Percentiles rank a stretch among this genome's conserved stretches.
phyloP scores from a whole-genome alignment of 2,888 invertebrate species.

The Dicranocentrus wangi region DNA sequence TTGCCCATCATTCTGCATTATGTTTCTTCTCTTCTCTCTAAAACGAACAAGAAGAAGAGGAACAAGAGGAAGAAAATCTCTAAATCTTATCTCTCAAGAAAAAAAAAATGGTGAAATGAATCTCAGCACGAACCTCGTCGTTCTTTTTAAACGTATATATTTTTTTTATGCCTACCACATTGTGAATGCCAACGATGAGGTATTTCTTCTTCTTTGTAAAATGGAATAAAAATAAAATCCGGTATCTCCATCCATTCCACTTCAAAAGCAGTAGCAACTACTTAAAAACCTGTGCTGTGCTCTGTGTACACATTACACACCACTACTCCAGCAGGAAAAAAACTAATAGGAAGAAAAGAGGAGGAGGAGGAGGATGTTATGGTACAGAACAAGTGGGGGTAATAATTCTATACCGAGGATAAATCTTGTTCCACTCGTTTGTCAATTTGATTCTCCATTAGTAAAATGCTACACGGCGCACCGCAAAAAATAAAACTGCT shows the following conservation, averaged over 20 bases:
- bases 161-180: no score
- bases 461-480: constrained; percentile 63
- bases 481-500: constrained; percentile 34
- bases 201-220: constrained; percentile 18
- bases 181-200: background rate
- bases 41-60: no score
- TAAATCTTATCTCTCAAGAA: constrained; percentile 58
- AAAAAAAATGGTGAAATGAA: constrained; percentile 56
- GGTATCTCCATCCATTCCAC: constrained; percentile 51
- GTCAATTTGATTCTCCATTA: constrained; percentile 64
- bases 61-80: constrained; percentile 45
- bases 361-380: no score
- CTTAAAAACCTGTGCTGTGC: no score
- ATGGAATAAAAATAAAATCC: constrained; percentile 47
- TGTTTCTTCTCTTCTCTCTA: no score
- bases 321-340: no score
- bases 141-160: no score
- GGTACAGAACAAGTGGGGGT: constrained; percentile 56
- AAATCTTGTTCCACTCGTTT: constrained; percentile 65
- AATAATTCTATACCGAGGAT: constrained; percentile 57
- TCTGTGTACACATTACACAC: no score
- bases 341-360: constrained; percentile 52
- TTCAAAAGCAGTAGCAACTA: no score
- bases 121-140: constrained; percentile 63
- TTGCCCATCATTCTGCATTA: constrained; percentile 34